Evolutionary conservation across 2,888 invertebrate genomes (phyloP), one percentile per base, ranked within the genome.

Genomic region (Aleiodes testaceus): DNA sequence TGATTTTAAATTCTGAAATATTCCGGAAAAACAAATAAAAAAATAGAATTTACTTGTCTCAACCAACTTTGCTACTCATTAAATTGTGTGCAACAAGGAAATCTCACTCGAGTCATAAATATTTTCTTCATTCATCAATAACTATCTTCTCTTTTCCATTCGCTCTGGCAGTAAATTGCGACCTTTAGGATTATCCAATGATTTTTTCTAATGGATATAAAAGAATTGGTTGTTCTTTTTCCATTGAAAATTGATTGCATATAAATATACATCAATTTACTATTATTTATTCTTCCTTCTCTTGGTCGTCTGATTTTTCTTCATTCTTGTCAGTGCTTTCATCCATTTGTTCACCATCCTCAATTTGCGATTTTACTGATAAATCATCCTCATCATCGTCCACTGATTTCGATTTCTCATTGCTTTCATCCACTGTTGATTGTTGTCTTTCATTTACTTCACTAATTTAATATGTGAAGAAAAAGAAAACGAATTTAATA

Each of bases 231-330:
- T 26, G 26, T 9, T 36, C 11, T 6, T 5, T 36, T 9, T 36
- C 11, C 36, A 42, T 42, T 36, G 59, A 36, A 59, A 59, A 59
- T 59, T 59, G 16, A 59, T 36, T 59, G 59, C 59, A 36, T n/a
- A n/a, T 26, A 30, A 55, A 26, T 30, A 26, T 12, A n/a, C 22
- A n/a, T 26, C 26, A 3, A 30, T 59, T 49, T 18, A 42, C 22
- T 20, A 11, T 30, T 77, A 75, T 79, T 77, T 85, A 87, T 79
- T 87, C 86, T 77, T 87, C 86, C 75, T 86, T 81, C 74, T 87
- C 85, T 78, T 85, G 82, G 70, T 85, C 82, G 47, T 85, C 83
- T 42, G 84, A 83, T 76, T 86, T 84, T 67, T 86, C 85, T 71
- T 85, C 81, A 74, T 81, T 79, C 72, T 85, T 84, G 75, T 89